Evolutionary conservation across 2,797 vertebrate genomes (phyloP), one percentile per base, ranked within the genome.

Genomic region (Cuniculus paca): DNA sequence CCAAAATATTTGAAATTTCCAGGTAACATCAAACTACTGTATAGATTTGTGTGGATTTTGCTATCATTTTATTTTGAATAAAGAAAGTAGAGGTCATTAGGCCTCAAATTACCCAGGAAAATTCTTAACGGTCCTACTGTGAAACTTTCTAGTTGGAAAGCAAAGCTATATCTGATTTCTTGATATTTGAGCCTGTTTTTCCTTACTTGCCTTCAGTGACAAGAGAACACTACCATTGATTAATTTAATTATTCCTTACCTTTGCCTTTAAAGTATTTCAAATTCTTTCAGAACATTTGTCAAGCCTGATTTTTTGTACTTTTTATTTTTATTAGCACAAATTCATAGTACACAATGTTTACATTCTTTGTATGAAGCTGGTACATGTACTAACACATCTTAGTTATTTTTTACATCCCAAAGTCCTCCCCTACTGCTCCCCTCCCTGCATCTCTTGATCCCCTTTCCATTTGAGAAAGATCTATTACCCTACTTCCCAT

Each of bases 261-360:
- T 95, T 96, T 79, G 50, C 42, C 20, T 94, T 93, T 84, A 94
- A 85, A 61, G 95, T 68, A 81, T 61, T 82, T 90, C 68, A 91
- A 42, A 39, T 70, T 94, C 19, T 92, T 93, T 52, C 48, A 88
- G 20, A 63, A 94, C 85, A 78, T 90, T 85, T 93, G 74, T 83
- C 39, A 79, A 90, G 20, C 39, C 22, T 72, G 3, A 42, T 13
- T 45, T 45, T 74, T 68, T 68, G 20, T 68, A 36, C 6, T 36
- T 68, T 68, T 45, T 39, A 11, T 20, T 72, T 42, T 39, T 45
- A 74, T 11, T 74, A 74, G 24, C 14, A 42, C 42, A 48, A 28
- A 26, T 48, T 26, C 14, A 6, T 6, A 74, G 72, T 45, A 74
- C 42, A 45, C 22, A 72, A 72, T 45, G 24, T 14, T 74, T 28